phyloP scores from a whole-genome alignment of 2,113 vertebrate genomes.

The Corythaixoides concolor region DNA sequence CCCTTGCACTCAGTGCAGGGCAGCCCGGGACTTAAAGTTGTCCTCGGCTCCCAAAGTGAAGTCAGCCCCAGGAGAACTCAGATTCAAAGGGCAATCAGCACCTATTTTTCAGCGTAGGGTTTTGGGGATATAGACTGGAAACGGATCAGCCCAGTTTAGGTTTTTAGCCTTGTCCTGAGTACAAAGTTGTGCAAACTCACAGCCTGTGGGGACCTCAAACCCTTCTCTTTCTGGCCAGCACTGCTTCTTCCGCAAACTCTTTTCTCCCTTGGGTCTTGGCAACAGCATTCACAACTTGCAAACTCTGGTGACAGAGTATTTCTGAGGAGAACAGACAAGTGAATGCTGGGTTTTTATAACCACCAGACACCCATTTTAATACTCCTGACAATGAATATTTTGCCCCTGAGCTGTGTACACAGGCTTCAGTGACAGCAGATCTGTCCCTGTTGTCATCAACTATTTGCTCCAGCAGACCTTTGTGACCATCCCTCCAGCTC shows the following conservation, averaged over 20 bases:
- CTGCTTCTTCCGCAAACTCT: neutral
- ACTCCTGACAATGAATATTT: neutral
- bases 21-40: neutral
- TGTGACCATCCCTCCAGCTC: neutral
- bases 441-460: neutral
- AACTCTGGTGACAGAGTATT: neutral
- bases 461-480: neutral
- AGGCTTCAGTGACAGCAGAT: neutral
- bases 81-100: neutral
- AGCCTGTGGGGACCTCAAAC: neutral
- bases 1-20: neutral
- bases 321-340: neutral
- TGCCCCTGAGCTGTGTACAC: neutral
- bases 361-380: neutral
- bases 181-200: neutral
- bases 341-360: neutral
- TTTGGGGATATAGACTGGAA: neutral
- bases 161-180: neutral
- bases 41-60: neutral
- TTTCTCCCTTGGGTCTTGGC: neutral
- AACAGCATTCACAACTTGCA: neutral
- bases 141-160: neutral
- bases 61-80: neutral
- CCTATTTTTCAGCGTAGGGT: neutral
- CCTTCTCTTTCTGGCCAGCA: neutral